Percentiles rank a stretch among this genome's conserved stretches.
These are phyloP conservation scores for Barbus barbus DNA, from an alignment of 2,113 vertebrate genomes.

Conservation along the genomic window DNA sequence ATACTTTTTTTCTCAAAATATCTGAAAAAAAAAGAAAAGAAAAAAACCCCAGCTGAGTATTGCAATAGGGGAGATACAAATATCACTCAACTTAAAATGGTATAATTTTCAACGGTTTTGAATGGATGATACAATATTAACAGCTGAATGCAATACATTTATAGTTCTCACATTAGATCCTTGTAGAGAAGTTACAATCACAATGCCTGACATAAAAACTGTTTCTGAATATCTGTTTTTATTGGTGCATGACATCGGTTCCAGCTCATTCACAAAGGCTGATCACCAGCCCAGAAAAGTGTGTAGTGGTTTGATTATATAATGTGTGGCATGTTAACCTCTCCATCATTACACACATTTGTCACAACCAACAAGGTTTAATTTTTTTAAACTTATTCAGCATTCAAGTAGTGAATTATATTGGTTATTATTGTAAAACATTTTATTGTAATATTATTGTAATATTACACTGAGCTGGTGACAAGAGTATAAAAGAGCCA, in stretches of 20 bases:
- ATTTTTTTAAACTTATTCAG: too few species aligned
- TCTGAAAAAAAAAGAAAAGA: too few species aligned
- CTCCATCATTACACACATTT: background rate
- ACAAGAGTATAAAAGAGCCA: slow-evolving; percentile 66
- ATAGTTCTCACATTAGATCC: too few species aligned
- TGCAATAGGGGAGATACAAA: too few species aligned
- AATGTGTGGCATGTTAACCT: background rate
- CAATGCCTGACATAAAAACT: background rate
- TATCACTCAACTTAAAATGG: too few species aligned
- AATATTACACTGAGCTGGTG: background rate
- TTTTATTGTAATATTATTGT: too few species aligned
- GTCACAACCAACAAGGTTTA: background rate
- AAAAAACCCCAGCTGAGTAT: too few species aligned
- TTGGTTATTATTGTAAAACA: background rate
- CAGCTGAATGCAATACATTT: too few species aligned
- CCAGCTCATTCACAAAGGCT: slow-evolving; percentile 24
- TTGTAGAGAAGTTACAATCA: too few species aligned
- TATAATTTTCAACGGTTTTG: too few species aligned
- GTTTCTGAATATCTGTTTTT: slow-evolving; percentile 44
- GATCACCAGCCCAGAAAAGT: slow-evolving; percentile 41
- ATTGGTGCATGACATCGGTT: background rate
- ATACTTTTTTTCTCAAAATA: too few species aligned
- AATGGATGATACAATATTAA: too few species aligned
- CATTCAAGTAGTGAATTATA: background rate
- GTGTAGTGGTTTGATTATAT: slow-evolving; percentile 24